phyloP scores from a whole-genome alignment of 2,888 invertebrate species.

The Parelbella ahira region DNA sequence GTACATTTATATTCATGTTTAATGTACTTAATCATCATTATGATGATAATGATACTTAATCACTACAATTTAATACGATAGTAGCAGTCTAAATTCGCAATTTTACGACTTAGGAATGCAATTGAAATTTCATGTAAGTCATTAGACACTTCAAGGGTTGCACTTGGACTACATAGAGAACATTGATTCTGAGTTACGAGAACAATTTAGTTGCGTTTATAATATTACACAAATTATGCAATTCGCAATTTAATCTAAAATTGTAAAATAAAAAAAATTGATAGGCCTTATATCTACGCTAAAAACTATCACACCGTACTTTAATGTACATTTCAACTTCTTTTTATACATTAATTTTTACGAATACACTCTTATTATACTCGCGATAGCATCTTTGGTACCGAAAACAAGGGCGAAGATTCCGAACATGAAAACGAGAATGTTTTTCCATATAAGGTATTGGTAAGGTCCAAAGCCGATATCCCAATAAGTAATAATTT shows the following conservation, averaged over 20 bases:
- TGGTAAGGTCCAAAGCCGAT: conserved; percentile 86
- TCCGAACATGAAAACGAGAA: conserved; percentile 87
- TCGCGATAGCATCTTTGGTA: conserved; percentile 58
- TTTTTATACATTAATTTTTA: background rate
- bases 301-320: too few relatives aligned
- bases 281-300: conserved; percentile 8
- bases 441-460: conserved; percentile 90
- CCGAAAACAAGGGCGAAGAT: conserved; percentile 91
- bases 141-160: too few relatives aligned
- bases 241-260: conserved; percentile 11
- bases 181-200: background rate
- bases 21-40: background rate
- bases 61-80: background rate
- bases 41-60: background rate
- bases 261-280: conserved; percentile 15
- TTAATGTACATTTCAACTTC: conserved; percentile 9
- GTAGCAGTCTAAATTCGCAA: conserved; percentile 26
- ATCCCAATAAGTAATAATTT: conserved; percentile 92
- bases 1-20: background rate
- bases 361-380: conserved; percentile 44
- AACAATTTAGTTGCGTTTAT: conserved; percentile 14
- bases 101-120: conserved; percentile 51
- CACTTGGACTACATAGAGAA: too few relatives aligned
- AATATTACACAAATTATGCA: conserved; percentile 20
- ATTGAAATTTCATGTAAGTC: conserved; percentile 41